Evolutionary conservation across 2,888 invertebrate genomes (phyloP), one percentile per base, ranked within the genome.

Genomic region (Drosophila trichaetosa): DNA sequence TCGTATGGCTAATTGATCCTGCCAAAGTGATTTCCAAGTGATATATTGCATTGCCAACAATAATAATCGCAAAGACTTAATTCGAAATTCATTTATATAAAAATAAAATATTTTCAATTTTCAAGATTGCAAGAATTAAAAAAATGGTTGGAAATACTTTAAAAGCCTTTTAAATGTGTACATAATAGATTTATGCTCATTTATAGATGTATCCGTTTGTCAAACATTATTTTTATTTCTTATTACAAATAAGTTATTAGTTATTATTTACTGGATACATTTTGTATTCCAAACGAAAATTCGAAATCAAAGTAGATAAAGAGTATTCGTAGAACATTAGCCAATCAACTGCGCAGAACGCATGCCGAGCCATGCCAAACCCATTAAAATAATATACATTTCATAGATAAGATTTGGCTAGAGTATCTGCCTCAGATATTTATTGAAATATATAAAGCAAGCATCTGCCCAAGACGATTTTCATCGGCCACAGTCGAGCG

Each of bases 381-480:
- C 33, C 57, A 58, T 73, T 52, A 46, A 66, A 49, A 60, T 31
- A 18, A 16, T 64, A 48, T 34, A 33, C 36, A 63, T 46, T 29
- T 29, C 52, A 29, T 68, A 33, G 34, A 56, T 58, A 66, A 63
- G 36, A 57, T 65, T 66, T 49, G 60, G 58, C 58, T 70, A 69
- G 66, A 57, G 53, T 74, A 74, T 59, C 69, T 69, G 82, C 56
- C 53, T 67, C 52, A 53, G 69, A 40, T 31, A 75, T 83, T 69
- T 66, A 67, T 76, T 59, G 68, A 64, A 57, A 76, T 57, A 59
- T 66, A 73, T 68, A 63, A 73, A 70, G 67, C 69, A 82, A 70
- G 65, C 73, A 85, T 69, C 66, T 79, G 76, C 64, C 67, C 63
- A 36, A 46, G 29, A 54, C 16, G 24, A 8, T 21, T 46, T 8